Conservation (phyloP, 2,888 invertebrate species). For the Lepidocyrtinus sp. region DNA sequence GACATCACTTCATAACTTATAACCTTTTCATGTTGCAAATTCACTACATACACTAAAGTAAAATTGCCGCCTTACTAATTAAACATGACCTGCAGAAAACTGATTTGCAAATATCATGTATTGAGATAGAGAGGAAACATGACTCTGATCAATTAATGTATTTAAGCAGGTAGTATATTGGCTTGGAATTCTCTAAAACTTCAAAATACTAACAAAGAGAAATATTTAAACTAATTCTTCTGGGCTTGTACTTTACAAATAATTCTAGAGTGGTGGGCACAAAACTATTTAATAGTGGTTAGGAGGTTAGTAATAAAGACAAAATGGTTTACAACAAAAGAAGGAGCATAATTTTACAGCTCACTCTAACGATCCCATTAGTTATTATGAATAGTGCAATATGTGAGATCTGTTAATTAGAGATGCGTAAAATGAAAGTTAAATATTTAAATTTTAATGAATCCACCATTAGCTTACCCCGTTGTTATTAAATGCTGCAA, state of each 20-base stretch:
- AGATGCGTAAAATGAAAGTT: not conserved
- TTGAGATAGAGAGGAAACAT: not conserved
- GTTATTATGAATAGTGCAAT: not conserved
- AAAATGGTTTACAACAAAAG: too few relatives aligned
- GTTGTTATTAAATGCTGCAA: conserved; percentile 34
- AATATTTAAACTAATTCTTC: not conserved
- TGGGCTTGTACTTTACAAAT: not conserved
- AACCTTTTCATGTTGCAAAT: not conserved
- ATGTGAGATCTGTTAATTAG: not conserved
- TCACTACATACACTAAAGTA: too few relatives aligned
- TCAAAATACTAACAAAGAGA: not conserved
- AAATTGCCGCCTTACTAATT: not conserved
- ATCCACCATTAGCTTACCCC: conserved; percentile 40
- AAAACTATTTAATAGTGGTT: not conserved
- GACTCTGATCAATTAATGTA: not conserved
- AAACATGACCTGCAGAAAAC: not conserved
- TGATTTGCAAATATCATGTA: not conserved
- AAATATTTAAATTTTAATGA: not conserved
- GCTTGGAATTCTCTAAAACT: too few relatives aligned
- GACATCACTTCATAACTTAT: not conserved
- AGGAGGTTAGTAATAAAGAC: not conserved
- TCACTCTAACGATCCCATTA: not conserved
- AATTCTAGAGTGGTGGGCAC: not conserved
- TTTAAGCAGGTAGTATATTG: not conserved
- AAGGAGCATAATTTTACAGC: not conserved